These are phyloP conservation scores for Dinothrombium tinctorium DNA, from an alignment of 1,140 invertebrate species.

Conservation along the genomic window DNA sequence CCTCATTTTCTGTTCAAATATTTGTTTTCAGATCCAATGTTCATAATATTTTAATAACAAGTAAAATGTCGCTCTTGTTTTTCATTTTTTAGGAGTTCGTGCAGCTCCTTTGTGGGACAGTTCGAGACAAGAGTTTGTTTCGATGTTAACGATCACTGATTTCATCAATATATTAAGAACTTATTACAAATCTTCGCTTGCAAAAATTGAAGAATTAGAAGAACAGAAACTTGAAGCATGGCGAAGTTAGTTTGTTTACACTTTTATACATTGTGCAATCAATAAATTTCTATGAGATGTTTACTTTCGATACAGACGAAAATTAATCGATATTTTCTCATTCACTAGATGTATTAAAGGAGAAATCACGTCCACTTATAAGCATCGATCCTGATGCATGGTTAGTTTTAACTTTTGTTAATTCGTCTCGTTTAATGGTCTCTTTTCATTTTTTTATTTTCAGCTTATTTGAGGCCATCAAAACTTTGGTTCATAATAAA, in stretches of 20 bases:
- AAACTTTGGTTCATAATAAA: conserved; percentile 65
- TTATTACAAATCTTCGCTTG: conserved; percentile 76
- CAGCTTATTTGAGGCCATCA: conserved; percentile 66
- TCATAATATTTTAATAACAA: not conserved
- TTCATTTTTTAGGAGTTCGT: conserved; percentile 41
- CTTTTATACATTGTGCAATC: no score
- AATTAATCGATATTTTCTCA: conserved; percentile 5
- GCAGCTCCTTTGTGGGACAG: conserved; percentile 96
- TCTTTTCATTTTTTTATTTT: conserved; percentile 5
- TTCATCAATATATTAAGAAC: conserved; percentile 90
- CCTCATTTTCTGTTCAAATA: conserved; percentile 6
- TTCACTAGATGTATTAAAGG: conserved; percentile 44
- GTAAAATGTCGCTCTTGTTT: not conserved
- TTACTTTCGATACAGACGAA: not conserved
- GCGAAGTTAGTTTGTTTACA: conserved; percentile 34
- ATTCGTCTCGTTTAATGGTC: no score
- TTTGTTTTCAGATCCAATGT: not conserved
- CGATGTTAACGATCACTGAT: conserved; percentile 96
- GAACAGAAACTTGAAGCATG: conserved; percentile 90
- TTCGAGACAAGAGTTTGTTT: conserved; percentile 55
- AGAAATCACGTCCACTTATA: conserved; percentile 51
- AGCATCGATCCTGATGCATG: conserved; percentile 58
- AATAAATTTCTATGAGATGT: not conserved
- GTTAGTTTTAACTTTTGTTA: conserved; percentile 10
- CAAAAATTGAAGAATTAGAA: conserved; percentile 79